Evolutionary conservation across 1,140 invertebrate genomes (phyloP).

Genomic region (Lasaia peninsularis): DNA sequence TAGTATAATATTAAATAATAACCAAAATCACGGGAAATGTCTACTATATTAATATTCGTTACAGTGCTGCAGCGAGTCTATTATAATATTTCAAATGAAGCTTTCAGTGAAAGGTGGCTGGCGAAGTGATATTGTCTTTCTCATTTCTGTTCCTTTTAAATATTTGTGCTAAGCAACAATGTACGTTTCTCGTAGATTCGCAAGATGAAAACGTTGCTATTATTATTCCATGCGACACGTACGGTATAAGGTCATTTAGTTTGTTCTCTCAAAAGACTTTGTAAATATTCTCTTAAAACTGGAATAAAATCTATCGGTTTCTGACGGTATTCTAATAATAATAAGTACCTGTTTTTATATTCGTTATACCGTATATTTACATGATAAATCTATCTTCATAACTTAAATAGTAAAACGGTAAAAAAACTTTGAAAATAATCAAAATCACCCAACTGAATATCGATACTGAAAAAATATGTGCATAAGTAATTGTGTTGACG

Average conservation of each 20-base stretch:
- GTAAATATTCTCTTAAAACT: slow-evolving; percentile 4
- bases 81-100: slow-evolving; percentile 15
- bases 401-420: too few relatives aligned
- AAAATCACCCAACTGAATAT: too few relatives aligned
- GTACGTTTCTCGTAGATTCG: slow-evolving; percentile 10
- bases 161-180: slow-evolving; percentile 12
- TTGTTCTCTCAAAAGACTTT: neutral
- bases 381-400: too few relatives aligned
- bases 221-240: slow-evolving; percentile 16
- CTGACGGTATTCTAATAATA: neutral
- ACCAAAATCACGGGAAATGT: neutral
- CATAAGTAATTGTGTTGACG: too few relatives aligned
- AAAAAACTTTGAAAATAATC: too few relatives aligned
- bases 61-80: slow-evolving; percentile 12
- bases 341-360: too few relatives aligned
- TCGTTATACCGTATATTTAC: too few relatives aligned
- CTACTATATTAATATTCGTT: neutral
- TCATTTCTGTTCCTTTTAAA: slow-evolving; percentile 18
- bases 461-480: too few relatives aligned
- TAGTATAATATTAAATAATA: neutral
- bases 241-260: neutral
- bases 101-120: slow-evolving; percentile 4
- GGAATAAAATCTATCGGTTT: neutral
- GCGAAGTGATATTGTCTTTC: slow-evolving; percentile 16
- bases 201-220: slow-evolving; percentile 13